Evolutionary conservation across 2,113 vertebrate genomes (phyloP), one percentile per base, ranked within the genome.

Genomic region (Rousettus leschenaultii): DNA sequence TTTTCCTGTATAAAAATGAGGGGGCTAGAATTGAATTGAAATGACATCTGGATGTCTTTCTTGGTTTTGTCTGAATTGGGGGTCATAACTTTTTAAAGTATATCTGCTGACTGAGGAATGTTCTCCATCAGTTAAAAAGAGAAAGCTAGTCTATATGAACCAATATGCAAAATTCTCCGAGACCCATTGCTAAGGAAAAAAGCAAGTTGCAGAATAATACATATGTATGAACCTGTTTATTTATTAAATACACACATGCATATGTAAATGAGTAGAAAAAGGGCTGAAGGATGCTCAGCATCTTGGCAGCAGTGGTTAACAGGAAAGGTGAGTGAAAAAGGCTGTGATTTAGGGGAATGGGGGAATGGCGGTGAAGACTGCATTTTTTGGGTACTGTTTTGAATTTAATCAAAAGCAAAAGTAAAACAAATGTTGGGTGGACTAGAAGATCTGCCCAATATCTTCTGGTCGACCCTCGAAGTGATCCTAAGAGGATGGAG

Each of bases 381-480:
- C 15, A n/a, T 74, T 70, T 78, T 74, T 3, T 0, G 35, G 59
- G 40, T n/a, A 7, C 43, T 89, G 19, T 51, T 83, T 78, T 80
- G 51, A 87, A 89, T 74, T 75, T 85, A 91, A 79, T 55, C 66
- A 63, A 89, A 91, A 88, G 65, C 48, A n/a, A 71, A 95, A 95
- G 16, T 74, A 53, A 86, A 82, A 70, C n/a, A 51, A 78, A 43
- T 35, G 33, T 5, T 68, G 5, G 22, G 16, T 63, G 26, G 35
- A 30, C 70, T 79, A 45, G 65, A 73, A 43, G 30, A 57, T 35
- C 51, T 73, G 18, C 83, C 48, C 33, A 9, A 2, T 35, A 43
- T 38, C 38, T 79, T 84, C 45, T 51, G 13, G n/a, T 53, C 86
- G 68, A 68, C 51, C 30, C 3, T 43, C 57, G 33, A 10, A 26